Base-by-base conservation (phyloP, 2,797 vertebrate genomes). In the Epinephelus awoara region DNA sequence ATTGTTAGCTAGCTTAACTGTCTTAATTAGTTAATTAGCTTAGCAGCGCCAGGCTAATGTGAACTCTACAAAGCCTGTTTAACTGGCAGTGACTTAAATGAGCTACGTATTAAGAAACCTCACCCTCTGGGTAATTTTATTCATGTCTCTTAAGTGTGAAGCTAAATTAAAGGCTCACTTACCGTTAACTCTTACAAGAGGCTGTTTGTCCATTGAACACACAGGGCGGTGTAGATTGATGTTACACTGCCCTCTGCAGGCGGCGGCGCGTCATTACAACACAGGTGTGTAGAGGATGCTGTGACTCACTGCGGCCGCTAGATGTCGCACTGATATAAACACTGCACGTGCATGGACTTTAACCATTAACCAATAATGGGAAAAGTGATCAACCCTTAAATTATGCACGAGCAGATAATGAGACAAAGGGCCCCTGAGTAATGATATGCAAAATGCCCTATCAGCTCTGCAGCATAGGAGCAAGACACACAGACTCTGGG, bases 161-260 rank as follows among this genome's bases (percentile, higher is more conserved):
- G 9, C 7, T 42, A 63, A 75, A 59, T 17, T 25, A 50, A 55
- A 80, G 40, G 34, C 6, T 21, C 3, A 56, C 52, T 58, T 11
- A 79, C 71, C 44, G 12, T 51, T 66, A 18, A 17, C 21, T 44
- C 12, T 8, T 8, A 2, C 1, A 54, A 19, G 15, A 6, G 56
- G 12, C 51, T 63, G 3, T 47, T 11, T 27, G 2, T 47, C 15
- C 54, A 12, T 7, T 10, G n/a, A 11, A 5, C 1, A 19, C 13
- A 25, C 1, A 19, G 1, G 0, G 1, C 1, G 5, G 3, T 5
- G 3, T 9, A 25, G 4, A 18, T 29, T 55, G 50, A 23, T 72
- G 38, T 58, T 14, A 29, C 83, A 80, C 73, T 46, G 74, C 68
- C 83, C 69, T 12, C 92, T 88, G 46, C 77, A 49, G 87, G 81